Base-by-base conservation (phyloP, 2,113 vertebrate genomes). In the Phrynocephalus versicolor region DNA sequence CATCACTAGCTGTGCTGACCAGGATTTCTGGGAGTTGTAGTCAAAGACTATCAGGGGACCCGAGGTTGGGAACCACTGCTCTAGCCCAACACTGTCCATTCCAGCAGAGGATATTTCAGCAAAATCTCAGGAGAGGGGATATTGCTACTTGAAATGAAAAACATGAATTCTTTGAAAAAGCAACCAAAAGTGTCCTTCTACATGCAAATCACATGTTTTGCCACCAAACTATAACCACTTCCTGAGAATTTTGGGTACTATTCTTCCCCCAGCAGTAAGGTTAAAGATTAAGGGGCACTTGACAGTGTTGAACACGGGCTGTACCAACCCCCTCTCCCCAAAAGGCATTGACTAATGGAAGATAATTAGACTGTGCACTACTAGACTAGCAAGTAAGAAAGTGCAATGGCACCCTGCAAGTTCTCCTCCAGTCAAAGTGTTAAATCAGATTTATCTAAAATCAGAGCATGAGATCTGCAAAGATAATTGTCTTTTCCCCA, bases 401-500 rank as follows among this genome's bases (percentile, higher is more conserved):
- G 41, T 10, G 72, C 21, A 9, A 18, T 55, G 33, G n/a, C 64
- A 67, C 87, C 45, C 2, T 76, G 70, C 72, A 64, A 73, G 62
- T 62, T 73, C n/a, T 41, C 35, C 57, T 62, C n/a, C 62, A 25
- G 39, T 3, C n/a, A 77, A 84, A 83, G 74, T 81, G 82, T 70
- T 65, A 6, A 89, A 80, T 74, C 21, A 16, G 0, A 81, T 0
- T 89, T 89, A 79, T 88, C 1, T 0, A 13, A 86, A 62, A 64
- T 84, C 67, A 88, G 82, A 76, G 71, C 65, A 73, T 0, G 72
- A 82, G 83, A 86, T 79, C 89, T 79, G 7, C 77, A 83, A 4
- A 4, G 89, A 86, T 90, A 90, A 94, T 87, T 89, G 69, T 73
- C 45, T 88, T 89, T 92, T 90, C 91, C 87, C 90, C 84, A 69